Evolutionary conservation across 2,888 invertebrate species (phyloP).

Genomic region (Pedicia rivosa): DNA sequence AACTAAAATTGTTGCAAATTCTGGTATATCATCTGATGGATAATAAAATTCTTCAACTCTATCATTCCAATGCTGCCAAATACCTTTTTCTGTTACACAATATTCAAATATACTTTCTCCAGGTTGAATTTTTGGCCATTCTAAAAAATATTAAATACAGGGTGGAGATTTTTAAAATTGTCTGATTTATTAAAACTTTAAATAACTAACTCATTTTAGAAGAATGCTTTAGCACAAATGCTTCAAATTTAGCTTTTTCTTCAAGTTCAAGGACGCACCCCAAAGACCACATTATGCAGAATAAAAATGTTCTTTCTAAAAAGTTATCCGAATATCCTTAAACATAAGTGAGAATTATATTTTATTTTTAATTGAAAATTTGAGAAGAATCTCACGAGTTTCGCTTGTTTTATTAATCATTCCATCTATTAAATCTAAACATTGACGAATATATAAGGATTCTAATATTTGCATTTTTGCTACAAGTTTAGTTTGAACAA

Average conservation of each 20-base stretch:
- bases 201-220: conserved; percentile 31
- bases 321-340: conserved; percentile 36
- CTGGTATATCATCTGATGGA: conserved; percentile 47
- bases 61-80: conserved; percentile 63
- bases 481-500: conserved; percentile 43
- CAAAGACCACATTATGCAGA: conserved; percentile 69
- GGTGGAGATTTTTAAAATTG: background rate
- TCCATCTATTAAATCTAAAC: conserved; percentile 54
- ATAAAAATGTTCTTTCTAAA: conserved; percentile 55
- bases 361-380: background rate
- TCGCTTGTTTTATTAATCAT: conserved; percentile 38
- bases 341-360: too few relatives aligned
- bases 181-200: background rate
- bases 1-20: conserved; percentile 60
- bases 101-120: conserved; percentile 64
- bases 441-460: conserved; percentile 60
- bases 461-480: conserved; percentile 62
- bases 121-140: conserved; percentile 50
- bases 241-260: conserved; percentile 47
- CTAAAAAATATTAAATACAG: conserved; percentile 16
- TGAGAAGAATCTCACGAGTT: conserved; percentile 19
- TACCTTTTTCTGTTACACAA: conserved; percentile 46
- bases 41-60: conserved; percentile 53
- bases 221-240: conserved; percentile 42
- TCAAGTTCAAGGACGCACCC: conserved; percentile 62